These are phyloP conservation scores for Cryptoblepharus egeriae DNA, from an alignment of 2,797 vertebrate genomes.

Conservation along the genomic window DNA sequence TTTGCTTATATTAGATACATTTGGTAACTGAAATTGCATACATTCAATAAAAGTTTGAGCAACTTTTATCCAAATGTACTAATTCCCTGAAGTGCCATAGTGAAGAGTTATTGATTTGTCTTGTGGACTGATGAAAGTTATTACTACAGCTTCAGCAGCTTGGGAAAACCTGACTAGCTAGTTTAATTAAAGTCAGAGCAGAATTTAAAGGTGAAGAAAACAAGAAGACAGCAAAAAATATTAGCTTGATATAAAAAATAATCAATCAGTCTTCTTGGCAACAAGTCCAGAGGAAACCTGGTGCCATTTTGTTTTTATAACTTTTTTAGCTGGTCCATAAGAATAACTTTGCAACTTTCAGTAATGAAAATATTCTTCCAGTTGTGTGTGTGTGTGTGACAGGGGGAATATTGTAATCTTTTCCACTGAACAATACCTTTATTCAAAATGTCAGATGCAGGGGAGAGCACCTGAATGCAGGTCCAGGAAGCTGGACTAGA, in stretches of 20 bases:
- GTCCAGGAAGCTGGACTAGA: too few relatives aligned
- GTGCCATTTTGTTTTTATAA: neutral
- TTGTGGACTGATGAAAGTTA: conserved; percentile 45
- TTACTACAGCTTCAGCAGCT: conserved; percentile 54
- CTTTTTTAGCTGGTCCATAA: neutral
- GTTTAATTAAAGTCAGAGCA: conserved; percentile 62
- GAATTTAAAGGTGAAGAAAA: conserved; percentile 47
- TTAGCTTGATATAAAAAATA: conserved; percentile 19
- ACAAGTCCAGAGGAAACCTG: neutral
- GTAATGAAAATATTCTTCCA: neutral
- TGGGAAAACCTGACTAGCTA: conserved; percentile 36
- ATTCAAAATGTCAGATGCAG: too few relatives aligned
- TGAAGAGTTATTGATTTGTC: conserved; percentile 61
- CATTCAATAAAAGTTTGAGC: conserved; percentile 43
- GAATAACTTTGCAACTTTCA: rapidly evolving
- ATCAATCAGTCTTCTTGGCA: neutral
- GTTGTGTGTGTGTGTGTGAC: too few relatives aligned
- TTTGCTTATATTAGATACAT: neutral
- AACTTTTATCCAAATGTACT: conserved; percentile 55
- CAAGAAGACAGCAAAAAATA: conserved; percentile 1
- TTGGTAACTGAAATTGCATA: conserved; percentile 20
- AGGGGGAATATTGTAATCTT: neutral
- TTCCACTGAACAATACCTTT: neutral
- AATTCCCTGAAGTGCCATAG: conserved; percentile 44
- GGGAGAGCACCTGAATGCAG: too few relatives aligned